Conservation (phyloP, 2,888 invertebrate genomes). For the Isoperla grammatica region DNA sequence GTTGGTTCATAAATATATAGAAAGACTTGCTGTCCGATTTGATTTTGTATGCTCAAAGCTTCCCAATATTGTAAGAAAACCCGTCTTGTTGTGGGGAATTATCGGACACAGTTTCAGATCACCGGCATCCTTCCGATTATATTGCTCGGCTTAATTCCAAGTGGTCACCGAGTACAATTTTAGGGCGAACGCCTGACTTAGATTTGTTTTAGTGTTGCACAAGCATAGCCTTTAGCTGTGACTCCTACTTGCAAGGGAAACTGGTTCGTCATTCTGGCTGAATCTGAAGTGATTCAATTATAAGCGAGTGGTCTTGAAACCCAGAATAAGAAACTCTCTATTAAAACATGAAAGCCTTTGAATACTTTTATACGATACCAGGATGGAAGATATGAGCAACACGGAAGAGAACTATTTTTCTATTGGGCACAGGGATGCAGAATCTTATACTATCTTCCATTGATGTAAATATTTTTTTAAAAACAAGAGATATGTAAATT, state of each 20-base stretch:
- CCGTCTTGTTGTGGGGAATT: no score
- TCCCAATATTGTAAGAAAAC: no score
- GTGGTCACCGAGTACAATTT: no score
- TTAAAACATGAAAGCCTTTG: background rate
- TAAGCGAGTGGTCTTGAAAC: background rate
- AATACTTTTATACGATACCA: background rate
- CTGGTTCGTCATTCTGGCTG: background rate
- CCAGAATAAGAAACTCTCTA: background rate
- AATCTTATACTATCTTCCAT: constrained; percentile 9
- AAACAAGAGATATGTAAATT: constrained; percentile 6
- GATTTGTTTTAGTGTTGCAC: background rate
- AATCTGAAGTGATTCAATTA: background rate
- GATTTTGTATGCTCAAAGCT: no score
- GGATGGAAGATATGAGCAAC: background rate
- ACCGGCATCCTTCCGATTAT: no score
- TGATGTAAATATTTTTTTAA: constrained; percentile 17
- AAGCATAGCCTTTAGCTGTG: background rate
- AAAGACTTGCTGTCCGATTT: no score
- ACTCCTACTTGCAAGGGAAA: background rate
- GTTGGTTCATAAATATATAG: no score
- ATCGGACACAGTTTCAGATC: no score
- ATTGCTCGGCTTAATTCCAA: no score
- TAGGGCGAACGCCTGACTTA: no score
- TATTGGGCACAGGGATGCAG: constrained; percentile 22
- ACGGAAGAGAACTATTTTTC: constrained; percentile 21